These are phyloP conservation scores for Rhynchomys soricoides DNA, from an alignment of 2,113 vertebrate genomes.

Conservation along the genomic window DNA sequence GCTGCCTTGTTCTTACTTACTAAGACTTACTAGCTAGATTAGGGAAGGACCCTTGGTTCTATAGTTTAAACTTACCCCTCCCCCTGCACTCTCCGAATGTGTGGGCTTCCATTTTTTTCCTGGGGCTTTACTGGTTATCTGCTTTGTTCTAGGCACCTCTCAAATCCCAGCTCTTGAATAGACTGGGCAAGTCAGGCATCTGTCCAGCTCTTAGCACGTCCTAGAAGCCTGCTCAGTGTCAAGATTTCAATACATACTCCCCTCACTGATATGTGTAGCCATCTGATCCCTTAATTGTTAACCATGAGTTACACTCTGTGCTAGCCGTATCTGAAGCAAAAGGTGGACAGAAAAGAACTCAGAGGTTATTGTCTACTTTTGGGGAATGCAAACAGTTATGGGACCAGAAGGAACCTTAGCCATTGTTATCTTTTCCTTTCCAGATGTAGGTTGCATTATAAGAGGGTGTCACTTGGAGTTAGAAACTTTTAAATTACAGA, in stretches of 20 bases:
- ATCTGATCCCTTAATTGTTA: not conserved
- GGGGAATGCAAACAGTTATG: constrained; percentile 1
- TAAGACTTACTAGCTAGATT: not conserved
- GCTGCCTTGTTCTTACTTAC: not conserved
- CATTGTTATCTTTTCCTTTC: not conserved
- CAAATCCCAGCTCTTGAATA: not conserved
- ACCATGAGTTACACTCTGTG: not conserved
- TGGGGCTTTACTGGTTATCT: not conserved
- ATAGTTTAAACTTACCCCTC: not conserved
- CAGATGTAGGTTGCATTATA: not conserved
- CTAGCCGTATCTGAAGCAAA: not conserved
- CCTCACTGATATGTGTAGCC: not conserved
- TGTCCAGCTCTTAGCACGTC: not conserved
- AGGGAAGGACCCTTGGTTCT: not conserved
- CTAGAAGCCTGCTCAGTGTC: not conserved
- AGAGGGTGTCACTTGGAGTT: constrained; percentile 23
- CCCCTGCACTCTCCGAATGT: not conserved
- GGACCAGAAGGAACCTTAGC: not conserved
- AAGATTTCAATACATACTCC: constrained; percentile 21
- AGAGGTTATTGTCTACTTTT: constrained; percentile 3
- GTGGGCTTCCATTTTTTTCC: not conserved
- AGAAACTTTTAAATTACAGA: constrained; percentile 5
- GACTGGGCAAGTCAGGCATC: not conserved
- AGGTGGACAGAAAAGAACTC: not conserved
- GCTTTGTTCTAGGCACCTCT: not conserved